Percentiles rank a stretch among this genome's conserved stretches.
phyloP scores from a whole-genome alignment of 2,888 invertebrate genomes.

The Eretmocerus hayati region DNA sequence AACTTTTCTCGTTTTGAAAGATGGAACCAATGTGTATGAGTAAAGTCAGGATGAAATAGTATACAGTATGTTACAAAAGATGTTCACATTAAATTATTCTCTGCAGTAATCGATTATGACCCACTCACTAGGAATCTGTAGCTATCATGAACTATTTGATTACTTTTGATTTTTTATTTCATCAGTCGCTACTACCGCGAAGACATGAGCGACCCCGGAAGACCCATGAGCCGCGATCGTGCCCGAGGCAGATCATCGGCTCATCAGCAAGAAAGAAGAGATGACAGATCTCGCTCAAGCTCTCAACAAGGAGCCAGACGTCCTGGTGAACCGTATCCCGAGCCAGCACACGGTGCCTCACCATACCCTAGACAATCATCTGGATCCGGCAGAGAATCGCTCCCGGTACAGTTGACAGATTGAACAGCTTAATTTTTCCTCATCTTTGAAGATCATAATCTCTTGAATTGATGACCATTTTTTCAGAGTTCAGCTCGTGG shows the following conservation, averaged over 20 bases:
- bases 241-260: not conserved
- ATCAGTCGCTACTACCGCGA: slow-evolving; percentile 15
- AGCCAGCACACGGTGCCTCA: not conserved
- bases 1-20: too few species aligned
- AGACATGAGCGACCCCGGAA: slow-evolving; percentile 8
- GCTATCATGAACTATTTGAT: too few species aligned
- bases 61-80: too few species aligned
- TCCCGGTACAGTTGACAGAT: not conserved
- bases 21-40: too few species aligned
- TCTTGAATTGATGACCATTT: not conserved
- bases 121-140: too few species aligned
- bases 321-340: not conserved
- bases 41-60: too few species aligned
- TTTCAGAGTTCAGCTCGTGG: slow-evolving; percentile 12
- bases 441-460: not conserved
- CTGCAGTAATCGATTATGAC: too few species aligned
- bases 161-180: too few species aligned
- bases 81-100: too few species aligned
- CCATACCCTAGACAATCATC: not conserved
- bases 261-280: not conserved
- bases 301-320: not conserved
- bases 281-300: not conserved
- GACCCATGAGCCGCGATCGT: slow-evolving; percentile 3
- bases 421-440: not conserved
- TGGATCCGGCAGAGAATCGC: not conserved